These are phyloP conservation scores for Monomorium pharaonis DNA, from an alignment of 1,140 invertebrate genomes.

Conservation along the genomic window DNA sequence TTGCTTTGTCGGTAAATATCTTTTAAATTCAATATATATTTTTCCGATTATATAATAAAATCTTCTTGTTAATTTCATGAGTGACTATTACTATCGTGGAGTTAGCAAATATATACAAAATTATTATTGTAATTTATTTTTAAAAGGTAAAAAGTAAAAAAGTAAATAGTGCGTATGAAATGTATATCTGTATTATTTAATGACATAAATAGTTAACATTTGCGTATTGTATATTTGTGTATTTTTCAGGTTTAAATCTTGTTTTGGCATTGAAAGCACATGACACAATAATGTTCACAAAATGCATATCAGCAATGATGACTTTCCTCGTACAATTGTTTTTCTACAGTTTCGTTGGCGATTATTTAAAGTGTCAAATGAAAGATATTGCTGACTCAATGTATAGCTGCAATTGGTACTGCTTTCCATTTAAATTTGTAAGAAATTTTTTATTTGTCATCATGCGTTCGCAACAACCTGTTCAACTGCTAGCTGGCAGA, in stretches of 20 bases:
- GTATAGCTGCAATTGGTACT: slow-evolving; percentile 45
- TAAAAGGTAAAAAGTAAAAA: too few relatives aligned
- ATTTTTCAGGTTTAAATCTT: slow-evolving; percentile 41
- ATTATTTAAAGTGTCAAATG: slow-evolving; percentile 16
- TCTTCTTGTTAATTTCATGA: too few relatives aligned
- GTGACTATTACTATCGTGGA: too few relatives aligned
- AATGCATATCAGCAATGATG: background rate
- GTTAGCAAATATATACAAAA: too few relatives aligned
- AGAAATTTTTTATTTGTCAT: slow-evolving; percentile 43
- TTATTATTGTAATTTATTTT: too few relatives aligned
- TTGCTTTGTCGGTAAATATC: slow-evolving; percentile 21
- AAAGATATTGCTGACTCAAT: background rate
- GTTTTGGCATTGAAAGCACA: slow-evolving; percentile 27
- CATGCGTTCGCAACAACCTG: background rate
- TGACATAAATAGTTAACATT: background rate
- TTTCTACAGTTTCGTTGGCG: slow-evolving; percentile 50
- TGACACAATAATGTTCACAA: background rate
- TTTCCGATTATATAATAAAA: too few relatives aligned
- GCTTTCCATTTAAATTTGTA: background rate
- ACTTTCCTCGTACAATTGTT: slow-evolving; percentile 19
- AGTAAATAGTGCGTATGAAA: too few relatives aligned
- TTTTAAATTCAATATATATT: background rate
- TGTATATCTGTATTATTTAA: too few relatives aligned
- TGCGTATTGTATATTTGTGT: background rate
- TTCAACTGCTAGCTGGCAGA: slow-evolving; percentile 23